Base-by-base conservation (phyloP, 2,113 vertebrate species). In the Rhynchomys soricoides region DNA sequence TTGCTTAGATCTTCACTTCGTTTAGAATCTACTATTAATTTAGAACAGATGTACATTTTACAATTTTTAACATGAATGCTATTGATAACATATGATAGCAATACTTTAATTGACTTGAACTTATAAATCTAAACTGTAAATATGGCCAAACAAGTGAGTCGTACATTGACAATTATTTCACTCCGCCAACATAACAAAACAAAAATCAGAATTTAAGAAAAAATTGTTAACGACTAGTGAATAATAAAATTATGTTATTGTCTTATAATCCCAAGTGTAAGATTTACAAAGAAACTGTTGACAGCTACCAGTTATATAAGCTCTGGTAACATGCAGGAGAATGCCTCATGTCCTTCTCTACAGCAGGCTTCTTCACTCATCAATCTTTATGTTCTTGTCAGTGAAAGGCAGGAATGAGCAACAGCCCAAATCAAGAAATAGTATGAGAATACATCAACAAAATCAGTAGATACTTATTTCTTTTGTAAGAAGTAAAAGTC, bases 191-290 rank as follows among this genome's bases (percentile, higher is more conserved):
- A 92, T 64, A 94, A 97, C 86, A 55, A 91, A 79, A 91, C 34
- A 55, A 7, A 96, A 92, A 94, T 81, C 93, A 75, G 24, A 8
- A 85, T 22, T 97, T 50, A 55, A 68, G 50, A 95, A 87, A 70
- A 96, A 96, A 26, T 2, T 93, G 50, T 71, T 89, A 98, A 87
- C 96, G 98, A 98, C 94, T 97, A 98, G 94, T 97, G 96, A 98
- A 98, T 98, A 98, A 98, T 97, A 97, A 96, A 34, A 82, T 64
- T 96, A 64, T 97, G 45, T 91, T 97, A 95, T 91, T 98, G 97
- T 75, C 98, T 97, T 97, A 98, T 96, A 96, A 92, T 95, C 97
- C 97, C 97, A 64, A 94, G 17, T 66, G 97, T 81, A 97, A 91
- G 43, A 97, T 62, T 98, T 96, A 68, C 50, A 89, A 81, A 91